Base-by-base conservation (phyloP, 2,888 invertebrate species). In the Melanostoma scalare region DNA sequence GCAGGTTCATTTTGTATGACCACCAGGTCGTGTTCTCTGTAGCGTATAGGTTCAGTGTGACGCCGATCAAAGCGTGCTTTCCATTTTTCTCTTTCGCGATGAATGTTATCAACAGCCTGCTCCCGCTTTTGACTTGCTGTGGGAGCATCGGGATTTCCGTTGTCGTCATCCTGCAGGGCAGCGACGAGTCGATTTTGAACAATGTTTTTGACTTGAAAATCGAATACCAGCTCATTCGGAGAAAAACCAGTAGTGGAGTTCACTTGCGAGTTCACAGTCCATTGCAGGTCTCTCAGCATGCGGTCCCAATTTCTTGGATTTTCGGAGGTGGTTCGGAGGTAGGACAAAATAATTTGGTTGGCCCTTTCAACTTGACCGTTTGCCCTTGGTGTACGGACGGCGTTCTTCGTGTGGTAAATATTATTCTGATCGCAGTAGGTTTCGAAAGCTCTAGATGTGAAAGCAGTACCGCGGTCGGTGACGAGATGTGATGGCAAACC, bases 391-490 rank as follows among this genome's bases (percentile, higher is more conserved):
- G 86, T 87, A 2, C 86, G 81, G 8, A 87, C 85, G 3, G 82
- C 86, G 33, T 73, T 86, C 74, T 86, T 86, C 1, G 87, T 69
- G 65, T 88, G 87, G 44, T 85, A 73, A 4, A 88, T 87, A 1
- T 75, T 65, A 48, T 86, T 67, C 4, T 69, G 65, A 1, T 73
- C 42, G 61, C 86, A 87, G 65, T 86, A 87, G 2, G 63, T 31
- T 68, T 85, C 85, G 46, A 88, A 88, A 8, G 30, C 31, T 4
- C 86, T 85, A 0, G 87, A 86, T 0, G 86, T 87, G 61, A 86
- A 88, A 2, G 87, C 87, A 1, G 87, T 86, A 9, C 88, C 88
- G 69, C 87, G 63, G 71, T 89, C 87, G 3, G 86, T 85, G 31
- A 88, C 78, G 1, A 88, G 69, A 5, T 81, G 74, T 46, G 40